phyloP scores from a whole-genome alignment of 2,888 invertebrate genomes.

The Synergus umbraculus region DNA sequence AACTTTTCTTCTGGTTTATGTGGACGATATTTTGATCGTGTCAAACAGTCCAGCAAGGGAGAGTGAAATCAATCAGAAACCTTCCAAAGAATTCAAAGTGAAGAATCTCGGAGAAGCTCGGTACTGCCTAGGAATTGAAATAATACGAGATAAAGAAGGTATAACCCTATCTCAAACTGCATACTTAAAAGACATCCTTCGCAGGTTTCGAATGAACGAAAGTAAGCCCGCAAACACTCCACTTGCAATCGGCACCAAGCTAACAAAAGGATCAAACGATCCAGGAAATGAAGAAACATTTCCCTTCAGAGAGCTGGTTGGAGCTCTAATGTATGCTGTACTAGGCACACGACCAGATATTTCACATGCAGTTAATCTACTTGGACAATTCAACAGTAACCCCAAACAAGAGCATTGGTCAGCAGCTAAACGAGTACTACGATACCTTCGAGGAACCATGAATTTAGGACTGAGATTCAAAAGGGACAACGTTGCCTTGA shows the following conservation, averaged over 20 bases:
- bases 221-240: conserved; percentile 45
- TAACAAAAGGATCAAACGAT: conserved; percentile 36
- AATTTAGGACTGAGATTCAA: neutral
- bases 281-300: neutral
- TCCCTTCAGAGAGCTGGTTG: neutral
- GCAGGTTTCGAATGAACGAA: no score
- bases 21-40: no score
- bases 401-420: conserved; percentile 8
- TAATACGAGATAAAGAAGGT: no score
- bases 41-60: no score
- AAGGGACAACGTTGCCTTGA: no score
- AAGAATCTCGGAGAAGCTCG: no score
- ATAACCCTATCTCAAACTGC: no score
- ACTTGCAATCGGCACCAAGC: neutral
- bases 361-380: neutral
- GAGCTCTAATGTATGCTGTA: conserved; percentile 3
- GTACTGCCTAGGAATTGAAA: no score
- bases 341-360: neutral
- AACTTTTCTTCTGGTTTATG: no score
- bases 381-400: conserved; percentile 6
- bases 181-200: no score
- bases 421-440: conserved; percentile 27
- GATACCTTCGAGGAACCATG: conserved; percentile 25
- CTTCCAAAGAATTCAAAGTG: no score
- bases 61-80: no score